A percentile compares a stretch with the other conserved stretches of the same genome.
Conservation (phyloP, 2,113 vertebrate genomes). For the Craseonycteris thonglongyai region DNA sequence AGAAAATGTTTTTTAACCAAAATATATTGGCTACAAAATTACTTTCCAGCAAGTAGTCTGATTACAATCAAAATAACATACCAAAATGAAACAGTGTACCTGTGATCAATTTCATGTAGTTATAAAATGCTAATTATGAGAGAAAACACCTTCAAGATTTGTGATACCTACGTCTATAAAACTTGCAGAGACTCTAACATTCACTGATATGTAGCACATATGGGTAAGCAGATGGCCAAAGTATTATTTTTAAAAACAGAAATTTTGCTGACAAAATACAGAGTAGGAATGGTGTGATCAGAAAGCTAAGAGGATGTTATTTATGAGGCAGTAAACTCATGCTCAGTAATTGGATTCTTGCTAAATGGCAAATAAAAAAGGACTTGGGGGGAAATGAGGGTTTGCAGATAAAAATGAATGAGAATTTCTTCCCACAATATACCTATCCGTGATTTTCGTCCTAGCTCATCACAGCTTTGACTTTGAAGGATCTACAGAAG, state of each 20-base stretch:
- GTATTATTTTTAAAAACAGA: slow-evolving; percentile 77
- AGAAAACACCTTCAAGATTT: slow-evolving; percentile 69
- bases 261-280: slow-evolving; percentile 80
- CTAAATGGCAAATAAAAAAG: slow-evolving; percentile 62
- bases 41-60: slow-evolving; percentile 68
- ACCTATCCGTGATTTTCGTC: background rate
- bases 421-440: slow-evolving; percentile 2
- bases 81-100: slow-evolving; percentile 77
- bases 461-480: background rate
- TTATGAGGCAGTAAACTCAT: slow-evolving; percentile 60
- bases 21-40: slow-evolving; percentile 75
- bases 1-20: slow-evolving; percentile 65
- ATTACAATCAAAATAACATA: slow-evolving; percentile 78
- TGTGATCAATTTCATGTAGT: slow-evolving; percentile 76
- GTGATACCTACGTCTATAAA: slow-evolving; percentile 65
- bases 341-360: slow-evolving; percentile 62
- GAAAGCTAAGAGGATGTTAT: slow-evolving; percentile 71
- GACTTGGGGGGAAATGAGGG: background rate
- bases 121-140: slow-evolving; percentile 76
- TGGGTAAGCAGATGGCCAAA: slow-evolving; percentile 75
- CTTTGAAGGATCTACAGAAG: background rate
- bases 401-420: background rate
- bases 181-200: slow-evolving; percentile 69
- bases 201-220: slow-evolving; percentile 69
- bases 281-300: slow-evolving; percentile 67